phyloP scores from a whole-genome alignment of 2,888 invertebrate species.

The Sepioteuthis lessoniana region DNA sequence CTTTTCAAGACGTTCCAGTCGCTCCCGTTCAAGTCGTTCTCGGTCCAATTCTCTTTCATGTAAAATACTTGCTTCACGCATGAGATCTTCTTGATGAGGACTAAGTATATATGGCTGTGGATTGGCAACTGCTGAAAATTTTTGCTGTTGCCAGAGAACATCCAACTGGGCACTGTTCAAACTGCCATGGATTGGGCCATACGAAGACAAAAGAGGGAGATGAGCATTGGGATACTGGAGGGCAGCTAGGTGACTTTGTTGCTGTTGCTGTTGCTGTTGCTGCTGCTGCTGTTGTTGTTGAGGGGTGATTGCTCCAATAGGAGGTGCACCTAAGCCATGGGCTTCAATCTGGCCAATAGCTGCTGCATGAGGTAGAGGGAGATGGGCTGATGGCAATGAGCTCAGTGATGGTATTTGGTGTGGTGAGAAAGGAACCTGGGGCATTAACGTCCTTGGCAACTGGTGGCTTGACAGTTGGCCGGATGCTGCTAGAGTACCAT shows the following conservation, averaged over 20 bases:
- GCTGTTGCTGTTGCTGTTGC: constrained; percentile 62
- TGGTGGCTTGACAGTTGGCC: constrained; percentile 54
- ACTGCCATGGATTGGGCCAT: constrained; percentile 56
- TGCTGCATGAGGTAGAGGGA: constrained; percentile 63
- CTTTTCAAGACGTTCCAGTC: constrained; percentile 63
- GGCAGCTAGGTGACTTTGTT: constrained; percentile 47
- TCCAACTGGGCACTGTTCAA: constrained; percentile 68
- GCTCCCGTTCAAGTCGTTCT: constrained; percentile 78
- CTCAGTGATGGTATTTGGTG: constrained; percentile 55
- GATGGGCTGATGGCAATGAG: constrained; percentile 42
- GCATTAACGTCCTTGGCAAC: constrained; percentile 56
- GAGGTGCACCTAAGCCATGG: constrained; percentile 52
- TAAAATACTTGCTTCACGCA: constrained; percentile 59
- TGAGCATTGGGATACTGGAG: constrained; percentile 53
- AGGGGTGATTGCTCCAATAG: constrained; percentile 50
- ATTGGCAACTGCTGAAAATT: constrained; percentile 69
- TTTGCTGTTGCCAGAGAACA: constrained; percentile 71
- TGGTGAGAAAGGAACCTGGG: constrained; percentile 55
- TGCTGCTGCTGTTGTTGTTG: constrained; percentile 64
- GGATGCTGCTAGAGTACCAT: constrained; percentile 53
- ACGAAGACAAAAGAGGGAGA: constrained; percentile 53
- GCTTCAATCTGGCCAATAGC: constrained; percentile 56
- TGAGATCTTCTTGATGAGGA: constrained; percentile 70
- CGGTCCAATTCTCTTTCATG: constrained; percentile 68
- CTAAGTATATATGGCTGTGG: constrained; percentile 70